These are phyloP conservation scores for Ovis aries DNA, from an alignment of 2,113 vertebrate species.

Conservation along the genomic window DNA sequence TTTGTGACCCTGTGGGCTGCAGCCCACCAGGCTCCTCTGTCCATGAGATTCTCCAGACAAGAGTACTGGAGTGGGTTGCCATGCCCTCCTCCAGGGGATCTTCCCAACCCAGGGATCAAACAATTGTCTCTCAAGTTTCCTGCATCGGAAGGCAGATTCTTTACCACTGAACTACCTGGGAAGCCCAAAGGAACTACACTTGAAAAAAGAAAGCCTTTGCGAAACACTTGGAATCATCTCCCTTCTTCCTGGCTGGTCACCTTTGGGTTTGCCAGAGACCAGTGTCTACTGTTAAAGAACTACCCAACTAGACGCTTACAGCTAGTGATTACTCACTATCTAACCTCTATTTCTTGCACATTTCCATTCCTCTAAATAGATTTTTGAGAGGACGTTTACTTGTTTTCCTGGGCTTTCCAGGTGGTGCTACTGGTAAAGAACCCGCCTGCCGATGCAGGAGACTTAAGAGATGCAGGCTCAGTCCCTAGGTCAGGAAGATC, in stretches of 20 bases:
- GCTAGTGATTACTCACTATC: background rate
- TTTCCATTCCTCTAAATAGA: background rate
- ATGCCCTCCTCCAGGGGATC: background rate
- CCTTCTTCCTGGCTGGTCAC: background rate
- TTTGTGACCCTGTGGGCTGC: fast-evolving
- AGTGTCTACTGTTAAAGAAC: background rate
- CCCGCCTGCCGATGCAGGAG: background rate
- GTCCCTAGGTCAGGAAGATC: fast-evolving
- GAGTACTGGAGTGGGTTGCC: background rate
- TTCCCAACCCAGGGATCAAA: background rate
- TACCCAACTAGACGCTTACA: background rate
- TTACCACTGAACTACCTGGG: background rate
- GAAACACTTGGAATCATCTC: background rate
- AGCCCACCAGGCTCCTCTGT: background rate
- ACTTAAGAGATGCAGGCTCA: background rate
- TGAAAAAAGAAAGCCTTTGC: background rate
- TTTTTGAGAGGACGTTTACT: background rate
- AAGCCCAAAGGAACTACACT: background rate
- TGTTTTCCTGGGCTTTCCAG: background rate
- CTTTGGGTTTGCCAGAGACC: background rate
- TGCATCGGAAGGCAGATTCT: fast-evolving
- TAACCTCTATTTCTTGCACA: background rate
- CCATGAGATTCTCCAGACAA: background rate
- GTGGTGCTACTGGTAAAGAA: background rate
- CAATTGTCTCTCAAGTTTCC: background rate